Percentiles rank a stretch among this genome's conserved stretches.
These are phyloP conservation scores for Palloptera scutellata DNA, from an alignment of 2,888 invertebrate genomes.

Conservation along the genomic window DNA sequence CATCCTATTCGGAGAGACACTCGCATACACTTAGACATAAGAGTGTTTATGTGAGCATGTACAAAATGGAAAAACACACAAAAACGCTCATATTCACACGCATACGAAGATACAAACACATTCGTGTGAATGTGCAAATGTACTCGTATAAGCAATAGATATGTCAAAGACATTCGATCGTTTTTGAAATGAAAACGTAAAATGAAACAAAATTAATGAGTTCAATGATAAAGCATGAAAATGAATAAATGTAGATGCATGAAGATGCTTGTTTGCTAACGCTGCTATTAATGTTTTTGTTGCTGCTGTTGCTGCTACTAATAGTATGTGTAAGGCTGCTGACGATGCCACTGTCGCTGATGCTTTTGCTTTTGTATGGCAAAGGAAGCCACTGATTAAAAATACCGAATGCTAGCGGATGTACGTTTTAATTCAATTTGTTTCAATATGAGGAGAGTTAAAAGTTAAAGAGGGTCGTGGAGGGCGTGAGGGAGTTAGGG, in stretches of 20 bases:
- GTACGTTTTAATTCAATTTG: too few species aligned
- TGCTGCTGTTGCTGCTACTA: background rate
- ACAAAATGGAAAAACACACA: too few species aligned
- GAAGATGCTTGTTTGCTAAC: too few species aligned
- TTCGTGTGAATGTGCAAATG: conserved; percentile 18
- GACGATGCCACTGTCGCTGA: background rate
- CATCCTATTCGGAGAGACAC: background rate
- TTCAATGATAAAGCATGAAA: too few species aligned
- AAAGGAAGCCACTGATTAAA: conserved; percentile 37
- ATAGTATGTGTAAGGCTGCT: background rate
- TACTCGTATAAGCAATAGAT: conserved; percentile 11
- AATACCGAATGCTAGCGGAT: conserved; percentile 3
- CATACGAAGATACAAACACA: background rate
- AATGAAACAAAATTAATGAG: background rate
- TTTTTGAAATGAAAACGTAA: conserved; percentile 42
- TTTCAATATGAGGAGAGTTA: too few species aligned
- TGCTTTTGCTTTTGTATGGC: conserved; percentile 12
- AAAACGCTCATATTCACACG: too few species aligned
- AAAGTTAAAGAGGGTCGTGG: too few species aligned
- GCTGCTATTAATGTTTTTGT: conserved; percentile 7
- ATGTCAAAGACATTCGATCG: conserved; percentile 10
- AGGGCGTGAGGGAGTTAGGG: too few species aligned
- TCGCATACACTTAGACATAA: too few species aligned
- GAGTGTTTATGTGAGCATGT: too few species aligned
- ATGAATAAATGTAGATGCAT: too few species aligned